phyloP scores from a whole-genome alignment of 2,797 vertebrate species.

The Channallabes apus region DNA sequence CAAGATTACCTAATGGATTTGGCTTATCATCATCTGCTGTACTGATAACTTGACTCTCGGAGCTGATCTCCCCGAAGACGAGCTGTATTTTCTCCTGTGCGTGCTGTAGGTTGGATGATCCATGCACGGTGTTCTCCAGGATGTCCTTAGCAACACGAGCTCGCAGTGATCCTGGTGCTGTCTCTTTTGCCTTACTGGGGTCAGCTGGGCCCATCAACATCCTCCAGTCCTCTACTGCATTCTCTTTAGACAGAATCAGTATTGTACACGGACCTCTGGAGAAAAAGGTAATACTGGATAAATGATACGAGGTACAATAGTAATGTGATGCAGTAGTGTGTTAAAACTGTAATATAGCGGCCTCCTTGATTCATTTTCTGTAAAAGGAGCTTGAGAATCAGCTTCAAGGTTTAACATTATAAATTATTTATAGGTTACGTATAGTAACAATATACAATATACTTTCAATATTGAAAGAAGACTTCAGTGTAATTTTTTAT shows the following conservation, averaged over 20 bases:
- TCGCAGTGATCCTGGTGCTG: constrained; percentile 78
- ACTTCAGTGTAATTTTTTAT: not conserved
- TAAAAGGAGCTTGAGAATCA: not conserved
- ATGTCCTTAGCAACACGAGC: constrained; percentile 80
- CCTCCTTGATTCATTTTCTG: not conserved
- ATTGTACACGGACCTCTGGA: constrained; percentile 82
- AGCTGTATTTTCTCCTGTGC: constrained; percentile 71
- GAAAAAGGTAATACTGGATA: not conserved
- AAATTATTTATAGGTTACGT: not conserved
- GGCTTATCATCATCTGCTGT: constrained; percentile 49
- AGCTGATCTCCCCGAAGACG: constrained; percentile 70
- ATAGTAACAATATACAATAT: not conserved
- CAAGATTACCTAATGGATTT: constrained; percentile 33
- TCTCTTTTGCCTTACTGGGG: constrained; percentile 76
- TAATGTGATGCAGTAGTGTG: not conserved
- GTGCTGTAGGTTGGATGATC: constrained; percentile 74
- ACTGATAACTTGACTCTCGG: constrained; percentile 50
- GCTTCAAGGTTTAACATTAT: not conserved
- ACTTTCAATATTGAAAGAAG: too few relatives aligned
- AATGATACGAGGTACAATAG: not conserved
- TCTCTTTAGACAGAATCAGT: constrained; percentile 85
- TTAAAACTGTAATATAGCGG: not conserved
- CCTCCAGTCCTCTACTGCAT: constrained; percentile 88
- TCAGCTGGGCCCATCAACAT: constrained; percentile 84
- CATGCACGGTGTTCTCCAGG: constrained; percentile 85